Conservation (phyloP, 1,140 invertebrate genomes). For the Chlorops oryzae region DNA sequence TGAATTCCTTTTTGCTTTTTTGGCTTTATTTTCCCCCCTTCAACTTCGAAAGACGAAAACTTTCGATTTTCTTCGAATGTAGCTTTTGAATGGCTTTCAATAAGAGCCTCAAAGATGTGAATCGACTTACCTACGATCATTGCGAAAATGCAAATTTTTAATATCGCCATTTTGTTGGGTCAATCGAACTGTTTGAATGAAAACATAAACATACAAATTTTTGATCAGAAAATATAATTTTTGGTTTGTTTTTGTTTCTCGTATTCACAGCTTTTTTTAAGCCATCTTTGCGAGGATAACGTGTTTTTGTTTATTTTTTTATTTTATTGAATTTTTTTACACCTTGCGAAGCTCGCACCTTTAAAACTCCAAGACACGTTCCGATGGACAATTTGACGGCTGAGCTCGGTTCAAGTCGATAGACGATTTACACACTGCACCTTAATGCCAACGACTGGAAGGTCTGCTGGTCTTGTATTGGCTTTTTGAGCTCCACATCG, state of each 20-base stretch:
- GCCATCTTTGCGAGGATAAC: slow-evolving; percentile 19
- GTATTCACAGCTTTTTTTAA: slow-evolving; percentile 26
- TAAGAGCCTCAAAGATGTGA: slow-evolving; percentile 16
- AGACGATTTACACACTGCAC: not conserved
- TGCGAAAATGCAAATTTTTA: slow-evolving; percentile 43
- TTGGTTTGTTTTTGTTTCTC: slow-evolving; percentile 11
- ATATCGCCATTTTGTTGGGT: slow-evolving; percentile 32
- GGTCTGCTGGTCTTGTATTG: too few species aligned
- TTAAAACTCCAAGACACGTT: not conserved
- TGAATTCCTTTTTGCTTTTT: too few species aligned
- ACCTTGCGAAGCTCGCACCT: not conserved
- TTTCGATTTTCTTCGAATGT: not conserved
- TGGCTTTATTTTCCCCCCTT: not conserved
- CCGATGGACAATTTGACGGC: not conserved
- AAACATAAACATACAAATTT: not conserved
- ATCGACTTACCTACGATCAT: slow-evolving; percentile 36
- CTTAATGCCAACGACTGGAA: too few species aligned
- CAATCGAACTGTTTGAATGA: slow-evolving; percentile 12
- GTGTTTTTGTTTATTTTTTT: slow-evolving; percentile 18
- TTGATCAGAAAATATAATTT: not conserved
- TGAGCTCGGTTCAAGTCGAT: not conserved
- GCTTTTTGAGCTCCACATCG: too few species aligned
- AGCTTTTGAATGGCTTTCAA: slow-evolving; percentile 15
- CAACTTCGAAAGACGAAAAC: not conserved
- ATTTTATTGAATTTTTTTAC: not conserved